These are phyloP conservation scores for Beaufortia kweichowensis DNA, from an alignment of 2,113 vertebrate genomes.

Conservation along the genomic window DNA sequence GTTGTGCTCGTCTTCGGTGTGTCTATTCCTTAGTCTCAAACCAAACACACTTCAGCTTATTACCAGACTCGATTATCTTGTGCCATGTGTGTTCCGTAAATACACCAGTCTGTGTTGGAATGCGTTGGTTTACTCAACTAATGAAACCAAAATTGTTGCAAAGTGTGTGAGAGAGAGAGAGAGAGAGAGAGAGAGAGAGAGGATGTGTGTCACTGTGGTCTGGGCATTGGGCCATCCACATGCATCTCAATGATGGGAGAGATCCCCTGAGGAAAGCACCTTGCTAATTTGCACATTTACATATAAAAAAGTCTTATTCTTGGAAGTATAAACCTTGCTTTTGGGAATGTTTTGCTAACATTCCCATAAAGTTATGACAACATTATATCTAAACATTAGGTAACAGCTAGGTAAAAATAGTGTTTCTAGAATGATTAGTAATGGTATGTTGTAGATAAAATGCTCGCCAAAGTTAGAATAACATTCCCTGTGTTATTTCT, in stretches of 20 bases:
- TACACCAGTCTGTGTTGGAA: not conserved
- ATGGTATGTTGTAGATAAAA: too few species aligned
- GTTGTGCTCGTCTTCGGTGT: not conserved
- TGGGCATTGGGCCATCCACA: not conserved
- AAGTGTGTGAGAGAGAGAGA: conserved; percentile 13
- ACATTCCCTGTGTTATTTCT: too few species aligned
- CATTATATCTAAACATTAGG: too few species aligned
- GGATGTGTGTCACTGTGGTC: conserved; percentile 13
- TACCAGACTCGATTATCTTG: not conserved
- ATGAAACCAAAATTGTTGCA: not conserved
- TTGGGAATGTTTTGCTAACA: too few species aligned
- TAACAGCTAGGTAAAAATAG: too few species aligned
- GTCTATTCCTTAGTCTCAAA: conserved; percentile 6
- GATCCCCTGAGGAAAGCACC: conserved; percentile 39
- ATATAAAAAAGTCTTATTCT: too few species aligned
- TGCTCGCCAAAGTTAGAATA: too few species aligned
- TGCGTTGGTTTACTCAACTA: conserved; percentile 8
- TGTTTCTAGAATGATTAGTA: too few species aligned
- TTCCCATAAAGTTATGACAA: too few species aligned
- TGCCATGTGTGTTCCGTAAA: not conserved
- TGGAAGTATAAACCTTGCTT: too few species aligned
- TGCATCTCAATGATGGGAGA: conserved; percentile 34
- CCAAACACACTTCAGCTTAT: conserved; percentile 18
- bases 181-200: conserved; percentile 13
- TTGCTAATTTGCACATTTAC: not conserved